These are phyloP conservation scores for Excalfactoria chinensis DNA, from an alignment of 2,113 vertebrate genomes.

Conservation along the genomic window DNA sequence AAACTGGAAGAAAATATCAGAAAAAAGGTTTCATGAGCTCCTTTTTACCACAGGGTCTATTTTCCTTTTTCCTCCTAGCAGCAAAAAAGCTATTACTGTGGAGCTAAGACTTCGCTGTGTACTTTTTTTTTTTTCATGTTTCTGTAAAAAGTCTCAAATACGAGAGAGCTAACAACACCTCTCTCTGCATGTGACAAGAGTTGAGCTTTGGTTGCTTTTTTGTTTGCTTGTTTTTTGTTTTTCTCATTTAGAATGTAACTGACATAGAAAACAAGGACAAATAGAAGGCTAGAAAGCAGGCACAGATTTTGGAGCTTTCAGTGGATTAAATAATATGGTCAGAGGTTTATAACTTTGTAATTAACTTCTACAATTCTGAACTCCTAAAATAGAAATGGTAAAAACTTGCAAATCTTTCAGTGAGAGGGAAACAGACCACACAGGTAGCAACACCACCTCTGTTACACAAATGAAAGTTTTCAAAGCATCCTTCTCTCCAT, in stretches of 20 bases:
- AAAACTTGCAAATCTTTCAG: background rate
- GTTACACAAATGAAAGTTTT: background rate
- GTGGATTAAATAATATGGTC: background rate
- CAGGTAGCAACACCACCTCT: slow-evolving; percentile 29
- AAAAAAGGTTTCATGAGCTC: background rate
- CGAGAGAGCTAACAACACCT: background rate
- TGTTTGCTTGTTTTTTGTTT: background rate
- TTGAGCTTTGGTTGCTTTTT: too few species aligned
- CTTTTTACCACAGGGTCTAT: background rate
- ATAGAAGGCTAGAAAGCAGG: background rate
- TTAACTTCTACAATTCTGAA: background rate
- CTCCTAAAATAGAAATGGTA: background rate
- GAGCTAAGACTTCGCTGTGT: background rate
- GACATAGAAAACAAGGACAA: background rate
- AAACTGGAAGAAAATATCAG: background rate
- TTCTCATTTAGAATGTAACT: background rate
- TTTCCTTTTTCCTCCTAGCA: background rate
- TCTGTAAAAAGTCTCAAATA: background rate
- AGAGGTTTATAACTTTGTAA: background rate
- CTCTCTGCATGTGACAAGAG: background rate
- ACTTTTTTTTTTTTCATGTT: background rate
- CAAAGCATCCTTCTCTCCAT: slow-evolving; percentile 41
- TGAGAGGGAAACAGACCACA: slow-evolving; percentile 48
- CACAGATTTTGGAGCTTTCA: background rate
- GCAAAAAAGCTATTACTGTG: background rate